A percentile compares a stretch with the other conserved stretches of the same genome.
Conservation (phyloP, 1,140 invertebrate species). For the Psix sp. region DNA sequence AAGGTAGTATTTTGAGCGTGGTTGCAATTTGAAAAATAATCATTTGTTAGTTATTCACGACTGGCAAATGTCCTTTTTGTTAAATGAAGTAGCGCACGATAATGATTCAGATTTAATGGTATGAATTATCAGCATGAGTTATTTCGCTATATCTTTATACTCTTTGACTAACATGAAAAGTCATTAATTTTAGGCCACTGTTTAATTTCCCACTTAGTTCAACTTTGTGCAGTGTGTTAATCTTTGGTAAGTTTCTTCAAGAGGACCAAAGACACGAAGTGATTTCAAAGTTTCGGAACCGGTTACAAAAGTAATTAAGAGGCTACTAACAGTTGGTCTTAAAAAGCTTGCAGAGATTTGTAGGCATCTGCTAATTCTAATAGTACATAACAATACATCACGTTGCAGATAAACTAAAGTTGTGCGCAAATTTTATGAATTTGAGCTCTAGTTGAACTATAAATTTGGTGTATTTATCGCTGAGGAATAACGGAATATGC, state of each 20-base stretch:
- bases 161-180: constrained; percentile 14
- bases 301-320: constrained; percentile 50
- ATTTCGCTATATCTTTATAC: constrained; percentile 2
- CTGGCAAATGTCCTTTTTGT: too few species aligned
- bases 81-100: too few species aligned
- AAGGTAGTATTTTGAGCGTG: too few species aligned
- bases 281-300: constrained; percentile 44
- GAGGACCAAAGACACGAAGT: constrained; percentile 37
- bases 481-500: too few species aligned
- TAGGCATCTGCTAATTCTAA: constrained; percentile 21
- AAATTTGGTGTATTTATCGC: too few species aligned
- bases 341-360: constrained; percentile 32
- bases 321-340: constrained; percentile 39
- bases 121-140: too few species aligned
- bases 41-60: too few species aligned
- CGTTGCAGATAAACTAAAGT: too few species aligned
- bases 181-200: constrained; percentile 22
- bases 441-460: too few species aligned
- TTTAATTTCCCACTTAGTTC: constrained; percentile 31
- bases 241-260: constrained; percentile 42
- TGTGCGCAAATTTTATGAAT: too few species aligned
- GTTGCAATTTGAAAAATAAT: too few species aligned
- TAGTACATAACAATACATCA: constrained; percentile 14
- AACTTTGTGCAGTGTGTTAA: constrained; percentile 34
- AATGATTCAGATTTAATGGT: too few species aligned